Percentiles rank a stretch among this genome's conserved stretches.
These are phyloP conservation scores for Tyria jacobaeae DNA, from an alignment of 2,888 invertebrate species.

Conservation along the genomic window DNA sequence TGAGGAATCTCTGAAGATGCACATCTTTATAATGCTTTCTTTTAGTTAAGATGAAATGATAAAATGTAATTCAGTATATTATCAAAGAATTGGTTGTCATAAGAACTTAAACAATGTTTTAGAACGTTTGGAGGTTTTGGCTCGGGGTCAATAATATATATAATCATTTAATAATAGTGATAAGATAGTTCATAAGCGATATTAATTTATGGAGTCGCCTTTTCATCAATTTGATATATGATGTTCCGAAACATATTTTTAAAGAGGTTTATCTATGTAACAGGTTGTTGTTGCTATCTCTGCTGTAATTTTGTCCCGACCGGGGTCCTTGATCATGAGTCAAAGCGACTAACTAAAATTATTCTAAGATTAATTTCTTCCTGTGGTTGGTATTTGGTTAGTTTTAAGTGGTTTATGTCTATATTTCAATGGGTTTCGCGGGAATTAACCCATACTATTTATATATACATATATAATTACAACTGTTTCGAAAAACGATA, in stretches of 20 bases:
- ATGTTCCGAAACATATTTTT: background rate
- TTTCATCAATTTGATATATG: background rate
- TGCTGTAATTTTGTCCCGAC: background rate
- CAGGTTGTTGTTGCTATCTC: background rate
- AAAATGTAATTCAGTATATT: background rate
- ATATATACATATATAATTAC: too few relatives aligned
- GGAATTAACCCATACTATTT: too few relatives aligned
- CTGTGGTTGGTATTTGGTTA: too few relatives aligned
- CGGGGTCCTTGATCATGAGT: too few relatives aligned
- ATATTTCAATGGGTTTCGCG: too few relatives aligned
- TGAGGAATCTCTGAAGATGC: too few relatives aligned
- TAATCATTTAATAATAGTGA: background rate
- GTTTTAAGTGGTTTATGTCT: too few relatives aligned
- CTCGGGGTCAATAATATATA: background rate
- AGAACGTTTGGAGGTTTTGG: background rate
- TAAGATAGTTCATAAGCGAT: constrained; percentile 8
- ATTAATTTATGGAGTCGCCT: background rate
- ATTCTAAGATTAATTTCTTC: too few relatives aligned
- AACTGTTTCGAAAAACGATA: too few relatives aligned
- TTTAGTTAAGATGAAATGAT: background rate
- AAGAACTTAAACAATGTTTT: background rate
- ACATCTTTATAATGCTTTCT: background rate
- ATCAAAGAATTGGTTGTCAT: background rate
- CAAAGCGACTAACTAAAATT: too few relatives aligned
- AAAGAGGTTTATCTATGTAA: background rate